These are phyloP conservation scores for Zosterops lateralis DNA, from an alignment of 2,113 vertebrate species.

Conservation along the genomic window DNA sequence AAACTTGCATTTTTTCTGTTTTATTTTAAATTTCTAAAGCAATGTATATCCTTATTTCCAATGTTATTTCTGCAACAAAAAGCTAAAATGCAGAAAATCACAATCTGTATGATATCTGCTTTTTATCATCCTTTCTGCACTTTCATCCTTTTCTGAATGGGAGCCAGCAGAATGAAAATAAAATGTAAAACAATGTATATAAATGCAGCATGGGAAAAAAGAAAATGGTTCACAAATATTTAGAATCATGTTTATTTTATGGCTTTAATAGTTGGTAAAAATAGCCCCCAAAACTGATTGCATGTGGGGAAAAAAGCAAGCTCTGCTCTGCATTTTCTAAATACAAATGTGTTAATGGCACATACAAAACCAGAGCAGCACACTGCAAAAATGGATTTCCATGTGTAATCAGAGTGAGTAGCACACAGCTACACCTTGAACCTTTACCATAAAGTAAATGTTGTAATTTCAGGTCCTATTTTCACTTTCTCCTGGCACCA, in stretches of 20 bases:
- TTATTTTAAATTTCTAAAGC: neutral
- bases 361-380: neutral
- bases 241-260: conserved; percentile 42
- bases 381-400: neutral
- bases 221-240: neutral
- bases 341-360: neutral
- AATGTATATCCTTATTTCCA: neutral
- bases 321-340: neutral
- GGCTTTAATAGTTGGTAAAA: conserved; percentile 33
- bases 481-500: neutral
- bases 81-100: neutral
- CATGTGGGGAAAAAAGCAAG: conserved; percentile 47
- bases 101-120: neutral
- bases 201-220: neutral
- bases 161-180: neutral
- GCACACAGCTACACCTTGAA: neutral
- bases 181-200: neutral
- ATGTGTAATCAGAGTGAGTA: neutral
- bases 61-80: neutral
- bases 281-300: conserved; percentile 24
- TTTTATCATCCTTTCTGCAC: neutral
- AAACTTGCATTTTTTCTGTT: neutral
- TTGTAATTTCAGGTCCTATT: neutral
- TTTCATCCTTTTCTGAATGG: conserved; percentile 14
- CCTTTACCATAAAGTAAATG: neutral